phyloP scores from a whole-genome alignment of 2,888 invertebrate genomes.

The Synanthedon andrenaeformis region DNA sequence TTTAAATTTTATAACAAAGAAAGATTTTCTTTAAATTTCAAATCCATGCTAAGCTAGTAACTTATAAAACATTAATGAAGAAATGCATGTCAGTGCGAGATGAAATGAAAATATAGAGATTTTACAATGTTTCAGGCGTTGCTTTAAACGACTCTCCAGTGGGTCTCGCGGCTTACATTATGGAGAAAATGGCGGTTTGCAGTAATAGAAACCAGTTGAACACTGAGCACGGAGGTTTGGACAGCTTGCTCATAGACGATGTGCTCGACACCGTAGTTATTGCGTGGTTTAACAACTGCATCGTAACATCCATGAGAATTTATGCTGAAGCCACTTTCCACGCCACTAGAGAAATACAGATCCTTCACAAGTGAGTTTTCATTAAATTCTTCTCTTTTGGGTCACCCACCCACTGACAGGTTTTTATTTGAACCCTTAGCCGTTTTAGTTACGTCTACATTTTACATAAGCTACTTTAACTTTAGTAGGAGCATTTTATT shows the following conservation, averaged over 20 bases:
- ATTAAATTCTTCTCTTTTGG: no score
- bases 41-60: no score
- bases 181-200: slow-evolving; percentile 87
- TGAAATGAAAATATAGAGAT: no score
- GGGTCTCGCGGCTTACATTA: slow-evolving; percentile 86
- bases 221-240: slow-evolving; percentile 75
- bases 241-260: slow-evolving; percentile 74
- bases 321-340: slow-evolving; percentile 74
- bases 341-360: slow-evolving; percentile 18
- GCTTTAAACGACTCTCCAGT: slow-evolving; percentile 81
- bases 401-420: no score
- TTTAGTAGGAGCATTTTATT: no score
- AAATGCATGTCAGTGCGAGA: no score
- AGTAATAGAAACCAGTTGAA: slow-evolving; percentile 70
- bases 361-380: slow-evolving; percentile 9
- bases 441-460: no score
- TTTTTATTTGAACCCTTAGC: no score
- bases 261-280: slow-evolving; percentile 86
- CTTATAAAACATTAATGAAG: no score
- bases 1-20: no score
- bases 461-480: no score
- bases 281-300: slow-evolving; percentile 81
- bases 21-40: no score
- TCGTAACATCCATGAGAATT: slow-evolving; percentile 80
- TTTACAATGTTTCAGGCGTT: slow-evolving; percentile 61